These are phyloP conservation scores for Symphodus melops DNA, from an alignment of 2,113 vertebrate genomes.

Conservation along the genomic window DNA sequence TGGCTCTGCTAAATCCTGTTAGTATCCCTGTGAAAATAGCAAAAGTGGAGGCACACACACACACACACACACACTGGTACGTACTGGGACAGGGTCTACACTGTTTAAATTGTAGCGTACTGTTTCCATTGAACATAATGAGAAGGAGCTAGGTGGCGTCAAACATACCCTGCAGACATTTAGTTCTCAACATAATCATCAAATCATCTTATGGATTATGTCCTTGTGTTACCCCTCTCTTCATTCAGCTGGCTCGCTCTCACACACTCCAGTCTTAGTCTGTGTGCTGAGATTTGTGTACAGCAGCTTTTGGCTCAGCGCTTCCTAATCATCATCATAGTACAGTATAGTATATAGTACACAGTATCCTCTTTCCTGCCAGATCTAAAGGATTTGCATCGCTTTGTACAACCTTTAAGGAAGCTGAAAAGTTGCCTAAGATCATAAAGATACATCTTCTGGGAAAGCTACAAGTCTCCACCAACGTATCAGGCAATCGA, in stretches of 20 bases:
- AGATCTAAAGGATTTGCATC: neutral
- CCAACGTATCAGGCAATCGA: too few species aligned
- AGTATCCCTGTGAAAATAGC: constrained; percentile 50
- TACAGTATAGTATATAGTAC: too few species aligned
- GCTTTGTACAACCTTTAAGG: too few species aligned
- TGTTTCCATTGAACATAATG: constrained; percentile 34
- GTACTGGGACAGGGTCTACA: neutral
- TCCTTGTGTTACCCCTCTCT: constrained; percentile 2
- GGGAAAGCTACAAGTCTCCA: too few species aligned
- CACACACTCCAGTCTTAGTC: neutral
- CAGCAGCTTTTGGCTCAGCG: neutral
- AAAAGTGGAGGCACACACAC: constrained; percentile 12
- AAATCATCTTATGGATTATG: constrained; percentile 1
- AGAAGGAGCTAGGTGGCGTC: constrained; percentile 25
- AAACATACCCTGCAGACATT: constrained; percentile 14
- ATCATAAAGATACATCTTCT: too few species aligned
- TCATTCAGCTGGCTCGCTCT: neutral
- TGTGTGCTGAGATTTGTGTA: neutral
- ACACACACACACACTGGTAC: constrained; percentile 23
- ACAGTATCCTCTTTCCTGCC: neutral
- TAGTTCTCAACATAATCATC: constrained; percentile 13
- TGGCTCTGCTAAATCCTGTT: constrained; percentile 55
- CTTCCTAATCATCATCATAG: neutral
- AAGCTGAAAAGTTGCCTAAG: too few species aligned
- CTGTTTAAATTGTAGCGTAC: constrained; percentile 18